These are phyloP conservation scores for Selenia dentaria DNA, from an alignment of 2,888 invertebrate species.

Conservation along the genomic window DNA sequence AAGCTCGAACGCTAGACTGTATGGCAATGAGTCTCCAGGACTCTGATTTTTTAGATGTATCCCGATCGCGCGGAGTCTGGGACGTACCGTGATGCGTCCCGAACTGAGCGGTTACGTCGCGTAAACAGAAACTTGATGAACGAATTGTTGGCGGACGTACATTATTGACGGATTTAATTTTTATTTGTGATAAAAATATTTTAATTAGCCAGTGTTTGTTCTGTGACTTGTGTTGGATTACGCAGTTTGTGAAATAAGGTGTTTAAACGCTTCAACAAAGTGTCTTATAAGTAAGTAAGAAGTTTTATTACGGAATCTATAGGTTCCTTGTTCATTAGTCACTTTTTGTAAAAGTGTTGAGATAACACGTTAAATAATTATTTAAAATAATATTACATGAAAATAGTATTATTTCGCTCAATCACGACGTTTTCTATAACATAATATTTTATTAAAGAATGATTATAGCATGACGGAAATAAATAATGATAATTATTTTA, in stretches of 20 bases:
- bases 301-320: too few species aligned
- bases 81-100: constrained; percentile 55
- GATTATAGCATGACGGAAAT: too few species aligned
- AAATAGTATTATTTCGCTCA: too few species aligned
- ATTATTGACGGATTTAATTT: constrained; percentile 5
- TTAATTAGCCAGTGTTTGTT: constrained; percentile 45
- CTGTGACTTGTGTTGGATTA: constrained; percentile 43
- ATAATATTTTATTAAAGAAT: too few species aligned
- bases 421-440: too few species aligned
- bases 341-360: too few species aligned
- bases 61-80: constrained; percentile 61
- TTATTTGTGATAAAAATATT: constrained; percentile 43
- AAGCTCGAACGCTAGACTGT: constrained; percentile 52
- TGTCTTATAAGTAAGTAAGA: constrained; percentile 34
- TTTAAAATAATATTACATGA: too few species aligned
- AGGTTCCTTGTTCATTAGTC: too few species aligned
- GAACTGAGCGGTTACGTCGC: constrained; percentile 28
- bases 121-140: constrained; percentile 19
- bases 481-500: too few species aligned
- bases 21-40: constrained; percentile 78
- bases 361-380: too few species aligned
- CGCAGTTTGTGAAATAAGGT: constrained; percentile 44
- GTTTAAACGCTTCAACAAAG: constrained; percentile 33
- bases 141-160: constrained; percentile 9
- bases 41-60: constrained; percentile 78